These are phyloP conservation scores for Phalera bucephala DNA, from an alignment of 2,888 invertebrate species.

Conservation along the genomic window DNA sequence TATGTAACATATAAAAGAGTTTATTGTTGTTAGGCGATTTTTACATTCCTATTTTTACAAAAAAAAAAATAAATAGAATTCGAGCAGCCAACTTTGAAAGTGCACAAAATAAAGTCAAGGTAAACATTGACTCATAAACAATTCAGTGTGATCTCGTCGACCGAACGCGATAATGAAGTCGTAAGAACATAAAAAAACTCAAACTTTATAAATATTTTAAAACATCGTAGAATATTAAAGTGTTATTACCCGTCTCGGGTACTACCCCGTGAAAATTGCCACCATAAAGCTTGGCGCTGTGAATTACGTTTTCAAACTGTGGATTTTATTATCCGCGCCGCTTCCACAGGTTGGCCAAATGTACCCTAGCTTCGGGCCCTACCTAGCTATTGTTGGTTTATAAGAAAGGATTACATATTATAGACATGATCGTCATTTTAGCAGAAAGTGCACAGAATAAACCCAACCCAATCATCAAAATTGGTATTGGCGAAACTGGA, in stretches of 20 bases:
- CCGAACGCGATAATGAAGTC: conserved; percentile 41
- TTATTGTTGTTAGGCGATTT: too few species aligned
- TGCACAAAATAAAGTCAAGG: conserved; percentile 1
- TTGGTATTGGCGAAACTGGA: too few species aligned
- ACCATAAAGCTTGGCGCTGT: conserved; percentile 67
- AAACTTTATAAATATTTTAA: conserved; percentile 77
- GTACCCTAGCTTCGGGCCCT: neutral
- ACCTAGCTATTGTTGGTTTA: too few species aligned
- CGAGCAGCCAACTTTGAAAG: neutral
- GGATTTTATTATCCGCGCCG: conserved; percentile 67
- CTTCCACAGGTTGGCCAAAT: neutral
- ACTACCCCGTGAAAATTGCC: conserved; percentile 70
- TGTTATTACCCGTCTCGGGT: conserved; percentile 62
- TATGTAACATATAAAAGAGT: too few species aligned
- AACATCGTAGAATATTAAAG: conserved; percentile 74
- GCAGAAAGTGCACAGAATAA: too few species aligned
- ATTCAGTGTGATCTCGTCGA: conserved; percentile 26
- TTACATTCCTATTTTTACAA: too few species aligned
- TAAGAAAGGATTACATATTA: too few species aligned
- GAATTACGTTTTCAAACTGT: conserved; percentile 72
- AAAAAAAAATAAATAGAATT: too few species aligned
- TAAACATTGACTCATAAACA: conserved; percentile 25
- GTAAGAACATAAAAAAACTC: conserved; percentile 47
- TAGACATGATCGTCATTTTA: too few species aligned
- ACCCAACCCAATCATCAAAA: too few species aligned